Conservation (phyloP, 2,113 vertebrate species). For the Paramisgurnus dabryanus region DNA sequence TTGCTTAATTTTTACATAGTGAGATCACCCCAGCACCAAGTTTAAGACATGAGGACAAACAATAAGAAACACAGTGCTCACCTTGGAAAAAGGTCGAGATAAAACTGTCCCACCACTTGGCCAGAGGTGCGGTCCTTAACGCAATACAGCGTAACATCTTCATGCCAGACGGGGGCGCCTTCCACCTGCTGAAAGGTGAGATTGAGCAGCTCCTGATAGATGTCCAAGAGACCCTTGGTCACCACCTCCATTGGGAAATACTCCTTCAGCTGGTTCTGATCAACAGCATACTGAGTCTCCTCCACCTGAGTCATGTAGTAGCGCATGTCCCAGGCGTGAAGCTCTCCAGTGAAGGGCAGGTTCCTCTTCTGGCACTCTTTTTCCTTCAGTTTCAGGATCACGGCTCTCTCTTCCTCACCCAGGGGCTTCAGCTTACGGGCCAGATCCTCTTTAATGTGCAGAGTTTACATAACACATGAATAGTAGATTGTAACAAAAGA, state of each 20-base stretch:
- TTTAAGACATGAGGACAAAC: too few species aligned
- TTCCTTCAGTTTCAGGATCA: slow-evolving; percentile 87
- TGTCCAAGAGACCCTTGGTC: slow-evolving; percentile 86
- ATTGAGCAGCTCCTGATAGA: slow-evolving; percentile 95
- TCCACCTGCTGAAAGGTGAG: slow-evolving; percentile 84
- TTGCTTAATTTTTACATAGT: too few species aligned
- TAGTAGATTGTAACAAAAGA: background rate
- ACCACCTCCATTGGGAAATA: slow-evolving; percentile 97
- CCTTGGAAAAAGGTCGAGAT: slow-evolving; percentile 94
- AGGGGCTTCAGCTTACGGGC: slow-evolving; percentile 85
- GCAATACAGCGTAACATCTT: slow-evolving; percentile 86
- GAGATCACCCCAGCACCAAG: too few species aligned
- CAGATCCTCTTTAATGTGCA: slow-evolving; percentile 81
- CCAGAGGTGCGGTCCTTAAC: slow-evolving; percentile 79
- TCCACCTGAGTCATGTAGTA: slow-evolving; percentile 99
- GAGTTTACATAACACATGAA: background rate
- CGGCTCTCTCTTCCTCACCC: slow-evolving; percentile 83
- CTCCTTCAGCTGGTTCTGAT: slow-evolving; percentile 95
- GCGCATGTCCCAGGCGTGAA: slow-evolving; percentile 94
- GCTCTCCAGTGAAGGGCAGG: slow-evolving; percentile 75
- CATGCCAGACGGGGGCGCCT: slow-evolving; percentile 83
- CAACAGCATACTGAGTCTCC: slow-evolving; percentile 90
- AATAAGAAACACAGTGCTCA: slow-evolving; percentile 58
- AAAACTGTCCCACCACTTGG: slow-evolving; percentile 87
- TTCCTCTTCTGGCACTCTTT: slow-evolving; percentile 82